Base-by-base conservation (phyloP, 1,140 invertebrate species). In the Venustaconcha ellipsiformis region DNA sequence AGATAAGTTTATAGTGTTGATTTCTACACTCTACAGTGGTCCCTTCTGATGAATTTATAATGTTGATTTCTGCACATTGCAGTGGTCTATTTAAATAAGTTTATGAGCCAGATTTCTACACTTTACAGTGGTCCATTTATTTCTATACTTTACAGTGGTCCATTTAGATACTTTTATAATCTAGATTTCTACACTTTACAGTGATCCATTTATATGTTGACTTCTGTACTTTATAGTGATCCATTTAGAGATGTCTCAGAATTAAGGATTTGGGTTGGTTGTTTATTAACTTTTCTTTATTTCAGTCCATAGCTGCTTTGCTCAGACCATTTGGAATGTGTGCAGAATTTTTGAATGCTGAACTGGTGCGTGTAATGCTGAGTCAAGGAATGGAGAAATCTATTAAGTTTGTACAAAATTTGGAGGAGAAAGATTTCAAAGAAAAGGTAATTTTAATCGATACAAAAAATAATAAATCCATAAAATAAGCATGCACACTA, bases 371-470 rank as follows among this genome's bases (percentile, higher is more conserved):
- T 68, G 81, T 84, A 18, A 72, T 90, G 48, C 80, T 91, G 14
- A 82, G 84, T 13, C 81, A 86, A 48, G 88, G 88, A 14, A 86
- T 91, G 85, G 87, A 90, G 55, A 83, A 79, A 68, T 88, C 90
- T 63, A 86, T 91, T 12, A 85, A 88, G 26, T 89, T 86, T 79
- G 87, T 91, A 20, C 85, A 88, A 65, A 86, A 80, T 67, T 74
- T 92, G 20, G 86, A 90, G 70, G 89, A 90, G 18, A 88, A 89
- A 74, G 90, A 92, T 68, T 89, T 92, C 20, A 92, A 91, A 81
- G 88, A 91, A 69, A 91, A 92, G 85, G 91, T 92, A 77, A 70
- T 48, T 8, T 48, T 48, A 48, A 30, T 30, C 2, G 26, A 30
- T 30, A 30, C 1, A 30, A 30, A 1, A 30, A 30, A 4, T 30